These are phyloP conservation scores for Oenanthe melanoleuca DNA, from an alignment of 2,113 vertebrate species.

Conservation along the genomic window DNA sequence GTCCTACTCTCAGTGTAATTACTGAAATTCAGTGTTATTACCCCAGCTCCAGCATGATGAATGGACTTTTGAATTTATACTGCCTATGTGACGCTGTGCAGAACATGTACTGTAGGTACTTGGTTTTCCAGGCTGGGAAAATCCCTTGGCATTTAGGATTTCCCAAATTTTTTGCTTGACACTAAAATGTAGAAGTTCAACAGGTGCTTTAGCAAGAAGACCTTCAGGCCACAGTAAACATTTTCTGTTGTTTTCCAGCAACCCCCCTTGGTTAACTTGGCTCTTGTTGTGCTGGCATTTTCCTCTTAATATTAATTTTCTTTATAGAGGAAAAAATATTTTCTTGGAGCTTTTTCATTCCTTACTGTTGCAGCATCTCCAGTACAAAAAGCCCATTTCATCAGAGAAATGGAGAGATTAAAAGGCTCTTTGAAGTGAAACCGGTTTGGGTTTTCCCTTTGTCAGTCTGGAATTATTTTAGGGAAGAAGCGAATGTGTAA, in stretches of 20 bases:
- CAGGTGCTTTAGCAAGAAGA: background rate
- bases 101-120: background rate
- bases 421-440: constrained; percentile 62
- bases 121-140: background rate
- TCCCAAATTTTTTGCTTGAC: background rate
- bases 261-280: background rate
- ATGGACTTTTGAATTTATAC: background rate
- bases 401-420: constrained; percentile 32
- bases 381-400: constrained; percentile 19
- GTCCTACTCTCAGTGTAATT: background rate
- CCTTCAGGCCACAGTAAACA: background rate
- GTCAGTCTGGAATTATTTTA: constrained; percentile 56
- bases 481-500: constrained; percentile 3
- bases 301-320: background rate
- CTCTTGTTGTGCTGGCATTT: background rate
- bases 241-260: background rate
- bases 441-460: constrained; percentile 50
- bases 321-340: background rate
- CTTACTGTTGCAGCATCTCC: constrained; percentile 19
- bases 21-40: background rate
- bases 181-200: background rate
- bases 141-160: background rate
- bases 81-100: background rate
- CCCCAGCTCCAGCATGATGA: background rate
- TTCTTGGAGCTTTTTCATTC: constrained; percentile 11